Conservation (phyloP, 92 coral and sea anemone species). For the Nematostella vectensis region DNA sequence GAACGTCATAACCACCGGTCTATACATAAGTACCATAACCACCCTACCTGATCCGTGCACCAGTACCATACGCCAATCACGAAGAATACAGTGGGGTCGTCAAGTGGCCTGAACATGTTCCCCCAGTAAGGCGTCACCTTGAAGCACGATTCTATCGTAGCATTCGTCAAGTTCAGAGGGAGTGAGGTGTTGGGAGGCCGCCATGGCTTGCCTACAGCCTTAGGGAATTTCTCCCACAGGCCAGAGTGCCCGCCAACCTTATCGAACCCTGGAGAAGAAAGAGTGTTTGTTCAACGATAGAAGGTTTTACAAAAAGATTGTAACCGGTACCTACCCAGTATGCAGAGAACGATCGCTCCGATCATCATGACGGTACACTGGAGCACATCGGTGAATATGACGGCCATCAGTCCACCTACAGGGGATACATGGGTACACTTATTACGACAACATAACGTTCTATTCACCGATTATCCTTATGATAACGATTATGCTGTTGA, state of each 20-base stretch:
- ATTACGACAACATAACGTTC: no score
- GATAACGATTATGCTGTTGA: no score
- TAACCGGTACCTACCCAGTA: conserved; percentile 23
- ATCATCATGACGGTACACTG: conserved; percentile 41
- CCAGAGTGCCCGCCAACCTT: conserved; percentile 54
- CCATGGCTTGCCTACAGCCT: conserved; percentile 29
- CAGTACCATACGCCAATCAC: conserved; percentile 88
- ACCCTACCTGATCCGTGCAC: conserved; percentile 89
- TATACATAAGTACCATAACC: no score
- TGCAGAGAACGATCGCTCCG: conserved; percentile 27
- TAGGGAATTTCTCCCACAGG: conserved; percentile 58
- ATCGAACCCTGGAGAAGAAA: conserved; percentile 33
- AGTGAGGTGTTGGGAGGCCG: background rate
- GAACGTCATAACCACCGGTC: no score
- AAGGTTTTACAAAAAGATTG: no score
- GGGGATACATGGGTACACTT: no score
- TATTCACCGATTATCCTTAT: no score
- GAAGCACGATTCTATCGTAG: conserved; percentile 23
- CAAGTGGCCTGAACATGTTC: conserved; percentile 65
- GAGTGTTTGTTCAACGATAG: no score
- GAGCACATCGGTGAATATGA: conserved; percentile 36
- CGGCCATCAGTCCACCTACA: conserved; percentile 40
- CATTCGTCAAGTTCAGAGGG: background rate
- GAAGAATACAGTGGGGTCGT: conserved; percentile 63
- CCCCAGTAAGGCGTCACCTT: conserved; percentile 69